These are phyloP conservation scores for Enteromius paludinosus DNA, from an alignment of 2,797 vertebrate genomes.

Conservation along the genomic window DNA sequence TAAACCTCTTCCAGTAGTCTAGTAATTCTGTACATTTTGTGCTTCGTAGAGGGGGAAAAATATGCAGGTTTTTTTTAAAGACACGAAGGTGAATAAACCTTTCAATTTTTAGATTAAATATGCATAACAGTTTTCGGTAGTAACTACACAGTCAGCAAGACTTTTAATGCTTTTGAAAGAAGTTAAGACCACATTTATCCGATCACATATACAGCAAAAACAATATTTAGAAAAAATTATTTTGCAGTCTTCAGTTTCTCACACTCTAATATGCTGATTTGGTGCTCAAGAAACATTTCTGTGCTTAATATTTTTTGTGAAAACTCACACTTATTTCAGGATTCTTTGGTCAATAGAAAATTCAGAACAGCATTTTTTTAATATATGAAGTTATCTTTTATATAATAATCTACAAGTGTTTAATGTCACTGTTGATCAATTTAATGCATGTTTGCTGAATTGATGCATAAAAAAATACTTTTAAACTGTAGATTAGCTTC, in stretches of 20 bases:
- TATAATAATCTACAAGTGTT: neutral
- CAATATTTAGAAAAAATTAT: neutral
- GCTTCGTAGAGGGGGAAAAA: neutral
- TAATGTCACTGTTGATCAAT: neutral
- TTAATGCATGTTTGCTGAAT: neutral
- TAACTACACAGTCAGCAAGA: neutral
- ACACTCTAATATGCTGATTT: neutral
- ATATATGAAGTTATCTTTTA: neutral
- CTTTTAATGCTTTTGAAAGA: neutral
- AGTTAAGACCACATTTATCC: neutral
- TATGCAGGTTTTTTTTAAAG: neutral
- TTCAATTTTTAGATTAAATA: neutral
- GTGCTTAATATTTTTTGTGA: neutral
- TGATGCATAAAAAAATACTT: neutral
- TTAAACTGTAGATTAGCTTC: neutral
- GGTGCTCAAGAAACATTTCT: neutral
- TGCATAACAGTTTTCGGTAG: neutral
- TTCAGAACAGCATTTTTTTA: neutral
- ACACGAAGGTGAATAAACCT: neutral
- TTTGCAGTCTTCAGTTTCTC: neutral
- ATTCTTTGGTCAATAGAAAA: neutral
- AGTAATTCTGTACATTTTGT: neutral
- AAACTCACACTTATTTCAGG: neutral
- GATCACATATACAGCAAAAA: neutral
- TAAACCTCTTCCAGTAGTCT: neutral